Evolutionary conservation across 2,888 invertebrate species (phyloP).

Genomic region (Camptogramma bilineatum): DNA sequence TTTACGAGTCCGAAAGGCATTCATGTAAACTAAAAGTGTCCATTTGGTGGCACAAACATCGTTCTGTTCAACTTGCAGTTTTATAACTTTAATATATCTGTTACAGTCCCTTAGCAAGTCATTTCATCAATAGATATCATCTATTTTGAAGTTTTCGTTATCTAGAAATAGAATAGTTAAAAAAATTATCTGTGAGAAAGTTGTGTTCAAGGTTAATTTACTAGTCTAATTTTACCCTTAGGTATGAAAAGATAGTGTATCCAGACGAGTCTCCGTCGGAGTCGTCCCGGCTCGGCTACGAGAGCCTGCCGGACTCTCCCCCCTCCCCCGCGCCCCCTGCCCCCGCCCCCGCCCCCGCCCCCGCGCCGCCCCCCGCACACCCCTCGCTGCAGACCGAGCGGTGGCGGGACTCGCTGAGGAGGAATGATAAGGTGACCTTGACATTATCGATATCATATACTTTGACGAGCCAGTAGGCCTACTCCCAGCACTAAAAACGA

Average conservation of each 20-base stretch:
- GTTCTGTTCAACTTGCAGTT: no score
- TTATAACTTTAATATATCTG: no score
- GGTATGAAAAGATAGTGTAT: conserved; percentile 71
- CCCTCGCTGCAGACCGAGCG: conserved; percentile 45
- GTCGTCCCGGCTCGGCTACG: conserved; percentile 14
- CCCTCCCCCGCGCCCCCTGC: conserved; percentile 18
- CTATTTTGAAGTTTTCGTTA: no score
- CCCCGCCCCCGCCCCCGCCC: conserved; percentile 18
- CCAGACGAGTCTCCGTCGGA: conserved; percentile 52
- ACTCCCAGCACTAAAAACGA: no score
- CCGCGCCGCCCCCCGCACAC: conserved; percentile 41
- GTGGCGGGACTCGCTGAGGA: conserved; percentile 41
- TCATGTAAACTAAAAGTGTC: not conserved
- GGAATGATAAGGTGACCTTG: conserved; percentile 39
- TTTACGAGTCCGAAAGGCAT: conserved; percentile 3
- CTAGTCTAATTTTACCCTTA: conserved; percentile 33
- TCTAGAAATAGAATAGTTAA: no score
- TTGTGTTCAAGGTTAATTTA: no score
- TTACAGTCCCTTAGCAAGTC: no score
- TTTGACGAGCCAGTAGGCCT: no score
- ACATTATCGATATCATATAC: no score
- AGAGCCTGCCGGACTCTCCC: conserved; percentile 22
- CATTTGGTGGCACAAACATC: no score
- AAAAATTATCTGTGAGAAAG: no score
- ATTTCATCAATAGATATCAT: not conserved